Evolutionary conservation across 2,113 vertebrate species (phyloP).

Genomic region (Syrmaticus mikado): DNA sequence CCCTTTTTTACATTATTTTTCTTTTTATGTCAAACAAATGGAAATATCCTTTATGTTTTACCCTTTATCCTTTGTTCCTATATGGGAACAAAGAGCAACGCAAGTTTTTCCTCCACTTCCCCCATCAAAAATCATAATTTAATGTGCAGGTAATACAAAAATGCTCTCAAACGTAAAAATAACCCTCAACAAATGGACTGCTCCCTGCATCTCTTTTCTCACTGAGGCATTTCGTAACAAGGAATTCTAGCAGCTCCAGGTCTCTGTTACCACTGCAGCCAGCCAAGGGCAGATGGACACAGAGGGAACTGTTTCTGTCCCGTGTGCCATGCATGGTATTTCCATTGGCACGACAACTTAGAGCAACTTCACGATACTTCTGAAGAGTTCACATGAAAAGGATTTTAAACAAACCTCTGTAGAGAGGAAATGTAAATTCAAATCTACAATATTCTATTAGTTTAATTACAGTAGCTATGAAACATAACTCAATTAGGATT

Average conservation of each 20-base stretch:
- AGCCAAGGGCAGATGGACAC: neutral
- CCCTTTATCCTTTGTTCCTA: no score
- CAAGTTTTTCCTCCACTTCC: neutral
- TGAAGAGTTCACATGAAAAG: neutral
- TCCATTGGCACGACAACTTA: neutral
- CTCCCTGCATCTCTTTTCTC: neutral
- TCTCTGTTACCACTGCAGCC: neutral
- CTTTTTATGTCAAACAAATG: neutral
- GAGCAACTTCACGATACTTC: neutral
- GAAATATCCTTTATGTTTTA: neutral
- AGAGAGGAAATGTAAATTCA: slow-evolving; percentile 50
- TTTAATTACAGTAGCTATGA: slow-evolving; percentile 67
- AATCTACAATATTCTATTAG: slow-evolving; percentile 17
- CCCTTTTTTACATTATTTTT: neutral
- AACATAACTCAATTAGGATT: slow-evolving; percentile 53
- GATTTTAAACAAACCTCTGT: slow-evolving; percentile 15
- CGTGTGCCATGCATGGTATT: fast-evolving
- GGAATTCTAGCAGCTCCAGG: neutral
- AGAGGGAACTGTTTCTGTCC: neutral
- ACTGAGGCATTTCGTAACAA: neutral
- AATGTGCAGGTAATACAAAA: neutral
- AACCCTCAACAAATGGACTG: neutral
- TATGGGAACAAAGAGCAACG: neutral
- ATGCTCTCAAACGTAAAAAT: neutral
- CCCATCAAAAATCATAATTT: neutral